These are phyloP conservation scores for Clarias macrocephalus DNA, from an alignment of 2,113 vertebrate species.

Conservation along the genomic window DNA sequence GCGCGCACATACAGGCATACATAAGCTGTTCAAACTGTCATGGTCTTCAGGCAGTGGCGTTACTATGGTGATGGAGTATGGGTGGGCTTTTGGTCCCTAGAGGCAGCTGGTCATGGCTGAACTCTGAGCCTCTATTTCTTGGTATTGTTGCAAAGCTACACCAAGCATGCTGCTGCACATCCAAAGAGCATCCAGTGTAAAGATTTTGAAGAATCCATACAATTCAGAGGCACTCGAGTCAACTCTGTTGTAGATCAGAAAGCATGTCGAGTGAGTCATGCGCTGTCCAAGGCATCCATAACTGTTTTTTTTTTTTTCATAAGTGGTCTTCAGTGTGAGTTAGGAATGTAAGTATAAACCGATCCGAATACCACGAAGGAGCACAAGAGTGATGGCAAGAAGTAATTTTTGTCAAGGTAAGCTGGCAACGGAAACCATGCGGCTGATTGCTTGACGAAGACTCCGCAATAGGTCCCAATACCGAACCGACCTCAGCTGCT, in stretches of 20 bases:
- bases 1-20: not conserved
- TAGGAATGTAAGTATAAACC: constrained; percentile 9
- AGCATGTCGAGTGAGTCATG: constrained; percentile 22
- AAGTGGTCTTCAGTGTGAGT: constrained; percentile 5
- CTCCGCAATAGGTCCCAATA: constrained; percentile 34
- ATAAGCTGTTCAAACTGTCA: constrained; percentile 28
- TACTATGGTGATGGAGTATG: constrained; percentile 66
- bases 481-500: constrained; percentile 56
- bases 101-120: constrained; percentile 67
- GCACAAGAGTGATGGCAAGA: not conserved
- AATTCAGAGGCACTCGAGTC: constrained; percentile 15
- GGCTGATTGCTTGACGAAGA: constrained; percentile 31
- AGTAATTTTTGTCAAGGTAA: constrained; percentile 30
- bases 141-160: constrained; percentile 69
- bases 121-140: constrained; percentile 14
- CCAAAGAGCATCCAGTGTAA: constrained; percentile 66
- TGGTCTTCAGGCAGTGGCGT: constrained; percentile 69
- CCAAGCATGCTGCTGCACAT: constrained; percentile 66
- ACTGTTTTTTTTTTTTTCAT: not conserved
- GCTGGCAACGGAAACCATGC: constrained; percentile 20
- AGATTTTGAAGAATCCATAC: constrained; percentile 43
- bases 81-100: constrained; percentile 68
- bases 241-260: not conserved
- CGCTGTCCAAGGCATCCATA: constrained; percentile 14
- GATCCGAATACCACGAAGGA: not conserved